These are phyloP conservation scores for Phaethornis superciliosus DNA, from an alignment of 2,113 vertebrate species.

Conservation along the genomic window DNA sequence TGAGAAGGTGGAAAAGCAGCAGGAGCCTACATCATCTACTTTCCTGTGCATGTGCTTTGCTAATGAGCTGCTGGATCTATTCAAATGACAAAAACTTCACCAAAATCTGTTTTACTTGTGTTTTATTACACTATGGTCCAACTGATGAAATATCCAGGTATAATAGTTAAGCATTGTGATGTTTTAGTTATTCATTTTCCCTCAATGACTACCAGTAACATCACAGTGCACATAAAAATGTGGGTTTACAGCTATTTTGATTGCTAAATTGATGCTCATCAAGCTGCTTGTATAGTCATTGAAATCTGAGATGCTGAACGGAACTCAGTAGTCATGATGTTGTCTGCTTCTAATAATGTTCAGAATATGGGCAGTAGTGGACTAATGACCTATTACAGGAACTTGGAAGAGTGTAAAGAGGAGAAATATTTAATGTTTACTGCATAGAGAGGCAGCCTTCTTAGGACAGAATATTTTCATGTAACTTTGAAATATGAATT, in stretches of 20 bases:
- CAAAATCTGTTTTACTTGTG: conserved; percentile 30
- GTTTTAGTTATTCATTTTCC: conserved; percentile 55
- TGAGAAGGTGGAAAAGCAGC: conserved; percentile 5
- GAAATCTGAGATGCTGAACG: conserved; percentile 34
- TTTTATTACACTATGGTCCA: conserved; percentile 8
- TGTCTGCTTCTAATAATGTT: background rate
- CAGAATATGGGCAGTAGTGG: background rate
- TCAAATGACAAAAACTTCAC: background rate
- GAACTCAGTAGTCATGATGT: background rate
- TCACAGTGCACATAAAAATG: conserved; percentile 36
- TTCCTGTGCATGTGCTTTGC: background rate
- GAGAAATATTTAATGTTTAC: background rate
- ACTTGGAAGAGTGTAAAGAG: conserved; percentile 2
- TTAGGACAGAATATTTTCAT: background rate
- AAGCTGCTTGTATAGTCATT: conserved; percentile 38
- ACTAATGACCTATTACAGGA: background rate
- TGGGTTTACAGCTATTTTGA: conserved; percentile 57
- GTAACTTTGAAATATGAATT: conserved; percentile 1
- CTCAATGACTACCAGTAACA: conserved; percentile 5
- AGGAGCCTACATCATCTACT: background rate
- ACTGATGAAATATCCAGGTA: conserved; percentile 37
- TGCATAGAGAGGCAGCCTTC: background rate
- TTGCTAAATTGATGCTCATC: conserved; percentile 26
- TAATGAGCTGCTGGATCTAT: conserved; percentile 33
- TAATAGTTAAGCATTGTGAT: conserved; percentile 9